A percentile compares a stretch with the other conserved stretches of the same genome.
These are phyloP conservation scores for Ashinkailepas kermadecensis DNA, from an alignment of 2,888 invertebrate species.

Conservation along the genomic window DNA sequence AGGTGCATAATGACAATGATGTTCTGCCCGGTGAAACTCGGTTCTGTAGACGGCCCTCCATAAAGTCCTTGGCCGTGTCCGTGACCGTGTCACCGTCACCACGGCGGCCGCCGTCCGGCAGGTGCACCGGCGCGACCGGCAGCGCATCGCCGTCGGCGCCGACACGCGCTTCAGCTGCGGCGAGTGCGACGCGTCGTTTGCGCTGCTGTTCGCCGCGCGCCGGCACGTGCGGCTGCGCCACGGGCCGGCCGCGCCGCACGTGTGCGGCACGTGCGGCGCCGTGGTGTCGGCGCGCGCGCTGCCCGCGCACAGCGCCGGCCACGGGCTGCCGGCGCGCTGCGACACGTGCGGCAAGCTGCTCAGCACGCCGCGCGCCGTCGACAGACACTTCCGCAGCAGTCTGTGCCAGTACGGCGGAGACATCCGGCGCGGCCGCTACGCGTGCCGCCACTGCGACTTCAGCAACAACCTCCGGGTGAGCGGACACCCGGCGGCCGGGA, in stretches of 20 bases:
- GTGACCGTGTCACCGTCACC: no score
- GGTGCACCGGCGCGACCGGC: no score
- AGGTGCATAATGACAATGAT: no score
- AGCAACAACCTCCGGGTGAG: neutral
- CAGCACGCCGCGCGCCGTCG: neutral
- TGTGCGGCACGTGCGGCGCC: neutral
- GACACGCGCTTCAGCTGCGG: neutral
- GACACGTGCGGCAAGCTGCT: conserved; percentile 9
- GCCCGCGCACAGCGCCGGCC: conserved; percentile 29
- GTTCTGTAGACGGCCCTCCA: no score
- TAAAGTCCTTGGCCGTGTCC: no score
- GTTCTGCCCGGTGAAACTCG: no score
- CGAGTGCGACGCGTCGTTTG: neutral
- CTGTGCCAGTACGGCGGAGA: neutral
- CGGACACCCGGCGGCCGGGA: neutral
- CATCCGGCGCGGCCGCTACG: neutral
- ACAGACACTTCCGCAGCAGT: neutral
- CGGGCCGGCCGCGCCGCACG: neutral
- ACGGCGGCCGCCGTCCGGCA: no score
- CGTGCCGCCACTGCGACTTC: conserved; percentile 1
- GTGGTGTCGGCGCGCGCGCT: neutral
- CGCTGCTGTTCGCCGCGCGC: neutral
- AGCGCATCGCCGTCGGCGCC: neutral
- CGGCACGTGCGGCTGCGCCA: neutral
- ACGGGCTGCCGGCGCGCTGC: conserved; percentile 37